These are phyloP conservation scores for Heliocidaris tuberculata DNA, from an alignment of 35 echinoderm and acorn worm genomes.

Conservation along the genomic window DNA sequence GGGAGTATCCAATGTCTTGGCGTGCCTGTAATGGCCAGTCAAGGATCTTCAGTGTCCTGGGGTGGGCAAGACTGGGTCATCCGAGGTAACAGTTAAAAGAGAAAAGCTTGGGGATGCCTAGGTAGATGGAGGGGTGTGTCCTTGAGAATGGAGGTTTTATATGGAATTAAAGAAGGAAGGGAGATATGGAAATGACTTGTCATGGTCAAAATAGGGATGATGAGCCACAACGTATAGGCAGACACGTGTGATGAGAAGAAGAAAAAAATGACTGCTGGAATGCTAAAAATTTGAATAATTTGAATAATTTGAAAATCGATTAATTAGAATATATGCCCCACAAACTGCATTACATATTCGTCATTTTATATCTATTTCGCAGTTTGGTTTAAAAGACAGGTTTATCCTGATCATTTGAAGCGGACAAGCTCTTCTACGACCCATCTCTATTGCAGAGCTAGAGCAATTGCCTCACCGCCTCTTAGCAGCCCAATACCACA, in stretches of 20 bases:
- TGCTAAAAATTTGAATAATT: not conserved
- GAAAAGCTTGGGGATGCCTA: not conserved
- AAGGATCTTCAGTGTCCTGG: not conserved
- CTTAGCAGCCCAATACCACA: slow-evolving; percentile 20
- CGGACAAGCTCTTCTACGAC: not conserved
- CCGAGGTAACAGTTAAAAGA: not conserved
- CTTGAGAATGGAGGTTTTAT: not conserved
- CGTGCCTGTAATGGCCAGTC: not conserved
- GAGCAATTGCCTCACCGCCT: not conserved
- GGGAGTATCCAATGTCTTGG: not conserved
- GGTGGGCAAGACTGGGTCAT: slow-evolving; percentile 14
- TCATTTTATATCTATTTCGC: not conserved
- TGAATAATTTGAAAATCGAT: not conserved
- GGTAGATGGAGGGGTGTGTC: not conserved
- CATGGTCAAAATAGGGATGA: too few relatives aligned
- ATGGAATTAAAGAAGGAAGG: not conserved
- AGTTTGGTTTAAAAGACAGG: not conserved
- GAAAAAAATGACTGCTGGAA: not conserved
- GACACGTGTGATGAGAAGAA: not conserved
- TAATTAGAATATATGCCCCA: not conserved
- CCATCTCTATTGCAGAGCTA: not conserved
- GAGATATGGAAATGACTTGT: not conserved
- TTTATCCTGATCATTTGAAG: not conserved
- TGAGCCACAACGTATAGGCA: too few relatives aligned
- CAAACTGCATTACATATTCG: not conserved